Percentiles rank a stretch among this genome's conserved stretches.
These are phyloP conservation scores for Leptinotarsa tumamoca DNA, from an alignment of 2,888 invertebrate species.

Conservation along the genomic window DNA sequence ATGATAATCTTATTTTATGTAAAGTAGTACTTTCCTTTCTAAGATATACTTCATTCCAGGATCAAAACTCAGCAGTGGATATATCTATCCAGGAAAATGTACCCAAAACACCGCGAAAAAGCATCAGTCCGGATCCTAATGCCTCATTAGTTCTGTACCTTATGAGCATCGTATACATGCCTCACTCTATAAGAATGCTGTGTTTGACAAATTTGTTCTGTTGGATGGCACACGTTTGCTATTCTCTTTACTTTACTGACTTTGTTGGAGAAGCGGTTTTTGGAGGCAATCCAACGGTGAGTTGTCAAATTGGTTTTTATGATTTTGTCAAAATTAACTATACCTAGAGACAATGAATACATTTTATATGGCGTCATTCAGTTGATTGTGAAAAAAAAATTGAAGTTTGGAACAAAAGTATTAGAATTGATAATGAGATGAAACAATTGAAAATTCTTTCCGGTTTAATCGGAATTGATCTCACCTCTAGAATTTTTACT, in stretches of 20 bases:
- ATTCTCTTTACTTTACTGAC: slow-evolving; percentile 96
- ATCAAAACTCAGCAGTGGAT: neutral
- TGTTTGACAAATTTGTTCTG: slow-evolving; percentile 95
- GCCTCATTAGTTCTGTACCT: slow-evolving; percentile 83
- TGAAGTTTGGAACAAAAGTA: too few species aligned
- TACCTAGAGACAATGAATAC: neutral
- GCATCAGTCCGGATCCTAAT: slow-evolving; percentile 58
- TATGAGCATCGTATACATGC: slow-evolving; percentile 92
- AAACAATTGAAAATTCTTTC: too few species aligned
- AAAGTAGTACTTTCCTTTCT: neutral
- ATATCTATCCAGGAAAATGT: neutral
- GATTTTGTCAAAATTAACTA: neutral
- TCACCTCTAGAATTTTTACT: too few species aligned
- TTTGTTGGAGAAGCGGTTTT: slow-evolving; percentile 94
- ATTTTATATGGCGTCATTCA: too few species aligned
- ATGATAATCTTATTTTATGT: too few species aligned
- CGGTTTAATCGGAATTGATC: too few species aligned
- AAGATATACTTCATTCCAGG: slow-evolving; percentile 6
- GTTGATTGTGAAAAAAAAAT: too few species aligned
- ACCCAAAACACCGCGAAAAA: slow-evolving; percentile 46
- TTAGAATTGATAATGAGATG: too few species aligned
- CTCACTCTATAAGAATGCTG: slow-evolving; percentile 84
- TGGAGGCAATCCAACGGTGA: slow-evolving; percentile 85
- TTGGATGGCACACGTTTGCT: slow-evolving; percentile 98
- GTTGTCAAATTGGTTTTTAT: slow-evolving; percentile 1